phyloP scores from a whole-genome alignment of 2,113 vertebrate species.

The Aegotheles bennettii region DNA sequence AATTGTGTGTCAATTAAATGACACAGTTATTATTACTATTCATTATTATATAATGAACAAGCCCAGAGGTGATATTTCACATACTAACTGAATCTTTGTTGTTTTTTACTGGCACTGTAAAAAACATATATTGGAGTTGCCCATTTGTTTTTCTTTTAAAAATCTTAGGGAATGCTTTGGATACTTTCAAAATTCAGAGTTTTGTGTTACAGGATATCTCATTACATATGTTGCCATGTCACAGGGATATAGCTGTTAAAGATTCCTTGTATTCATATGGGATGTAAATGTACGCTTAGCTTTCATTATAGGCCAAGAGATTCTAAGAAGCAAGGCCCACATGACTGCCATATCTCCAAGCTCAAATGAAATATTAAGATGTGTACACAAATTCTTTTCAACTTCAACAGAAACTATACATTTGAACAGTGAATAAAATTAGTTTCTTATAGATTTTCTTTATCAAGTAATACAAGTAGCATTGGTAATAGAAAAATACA shows the following conservation, averaged over 20 bases:
- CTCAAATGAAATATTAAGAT: not conserved
- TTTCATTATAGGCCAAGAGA: not conserved
- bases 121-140: not conserved
- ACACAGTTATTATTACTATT: conserved; percentile 32
- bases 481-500: not conserved
- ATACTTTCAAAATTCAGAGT: not conserved
- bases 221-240: not conserved
- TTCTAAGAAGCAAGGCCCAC: not conserved
- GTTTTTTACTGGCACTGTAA: not conserved
- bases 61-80: not conserved
- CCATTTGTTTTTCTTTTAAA: not conserved
- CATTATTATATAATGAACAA: conserved; percentile 29
- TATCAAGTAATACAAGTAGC: not conserved
- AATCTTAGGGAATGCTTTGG: not conserved
- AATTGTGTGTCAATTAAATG: conserved; percentile 52
- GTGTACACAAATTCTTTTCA: not conserved
- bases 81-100: not conserved
- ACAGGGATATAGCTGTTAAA: not conserved
- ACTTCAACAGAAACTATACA: not conserved
- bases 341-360: not conserved
- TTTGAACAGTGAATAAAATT: not conserved
- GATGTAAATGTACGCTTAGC: not conserved
- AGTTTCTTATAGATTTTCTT: not conserved
- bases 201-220: not conserved
- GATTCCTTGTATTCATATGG: not conserved